Percentiles rank a stretch among this genome's conserved stretches.
phyloP scores from a whole-genome alignment of 2,113 vertebrate genomes.

The Lepus europaeus region DNA sequence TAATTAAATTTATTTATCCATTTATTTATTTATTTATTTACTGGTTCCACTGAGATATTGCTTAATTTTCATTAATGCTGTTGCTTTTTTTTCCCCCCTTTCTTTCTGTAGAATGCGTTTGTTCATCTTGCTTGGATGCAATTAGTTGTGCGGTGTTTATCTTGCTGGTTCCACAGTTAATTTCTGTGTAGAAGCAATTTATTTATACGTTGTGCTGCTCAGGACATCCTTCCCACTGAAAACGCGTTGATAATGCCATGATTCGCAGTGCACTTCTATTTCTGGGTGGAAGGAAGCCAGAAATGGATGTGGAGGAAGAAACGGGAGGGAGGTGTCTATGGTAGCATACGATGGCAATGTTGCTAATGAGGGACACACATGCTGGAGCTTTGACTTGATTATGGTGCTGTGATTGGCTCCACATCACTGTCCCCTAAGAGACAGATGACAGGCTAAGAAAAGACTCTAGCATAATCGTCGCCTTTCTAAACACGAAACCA shows the following conservation, averaged over 20 bases:
- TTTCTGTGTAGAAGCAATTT: constrained; percentile 9
- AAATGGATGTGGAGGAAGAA: constrained; percentile 12
- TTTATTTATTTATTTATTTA: constrained; percentile 68
- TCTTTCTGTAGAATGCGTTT: constrained; percentile 31
- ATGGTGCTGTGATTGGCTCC: background rate
- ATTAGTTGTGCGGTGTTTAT: constrained; percentile 65
- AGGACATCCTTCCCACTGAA: constrained; percentile 25
- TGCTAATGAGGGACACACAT: background rate
- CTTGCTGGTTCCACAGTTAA: constrained; percentile 57
- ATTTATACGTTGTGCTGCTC: constrained; percentile 36
- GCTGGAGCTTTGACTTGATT: constrained; percentile 28
- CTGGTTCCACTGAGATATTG: constrained; percentile 60
- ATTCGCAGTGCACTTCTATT: constrained; percentile 12
- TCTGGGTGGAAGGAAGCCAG: constrained; percentile 7
- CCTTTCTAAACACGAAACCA: constrained; percentile 43
- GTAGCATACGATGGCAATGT: background rate
- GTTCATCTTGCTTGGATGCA: constrained; percentile 31
- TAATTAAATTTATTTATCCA: constrained; percentile 62
- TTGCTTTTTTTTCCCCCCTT: background rate
- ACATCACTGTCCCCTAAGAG: constrained; percentile 17
- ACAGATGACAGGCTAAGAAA: constrained; percentile 58
- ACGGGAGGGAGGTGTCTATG: background rate
- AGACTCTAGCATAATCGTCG: background rate
- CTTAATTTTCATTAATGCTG: constrained; percentile 66
- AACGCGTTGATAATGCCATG: constrained; percentile 10